phyloP scores from a whole-genome alignment of 2,113 vertebrate genomes.

The Grammomys surdaster region DNA sequence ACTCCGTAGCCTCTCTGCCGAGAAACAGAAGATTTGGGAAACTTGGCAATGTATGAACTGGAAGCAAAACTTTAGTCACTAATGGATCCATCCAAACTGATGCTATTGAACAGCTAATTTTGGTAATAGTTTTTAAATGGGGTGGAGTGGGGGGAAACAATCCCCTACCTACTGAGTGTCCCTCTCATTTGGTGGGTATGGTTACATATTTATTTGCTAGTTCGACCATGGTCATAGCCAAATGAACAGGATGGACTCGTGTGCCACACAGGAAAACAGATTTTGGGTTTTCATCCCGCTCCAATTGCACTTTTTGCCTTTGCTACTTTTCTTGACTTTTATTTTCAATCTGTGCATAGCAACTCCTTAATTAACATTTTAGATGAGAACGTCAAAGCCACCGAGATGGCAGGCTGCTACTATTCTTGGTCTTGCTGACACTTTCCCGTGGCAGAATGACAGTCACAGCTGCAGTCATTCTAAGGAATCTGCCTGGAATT shows the following conservation, averaged over 20 bases:
- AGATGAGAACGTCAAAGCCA: slow-evolving; percentile 77
- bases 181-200: background rate
- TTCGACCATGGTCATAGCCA: background rate
- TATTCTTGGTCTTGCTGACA: slow-evolving; percentile 86
- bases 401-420: slow-evolving; percentile 84
- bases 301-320: slow-evolving; percentile 64
- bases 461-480: slow-evolving; percentile 85
- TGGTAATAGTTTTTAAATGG: slow-evolving; percentile 21
- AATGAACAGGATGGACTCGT: background rate
- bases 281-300: background rate
- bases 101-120: background rate
- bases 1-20: background rate
- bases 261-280: background rate
- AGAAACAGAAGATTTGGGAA: background rate
- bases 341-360: slow-evolving; percentile 80
- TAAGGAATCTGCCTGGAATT: slow-evolving; percentile 84
- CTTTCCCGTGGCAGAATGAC: slow-evolving; percentile 82
- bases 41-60: background rate
- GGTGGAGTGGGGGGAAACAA: fast-evolving
- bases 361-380: slow-evolving; percentile 82
- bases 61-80: background rate
- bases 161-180: background rate
- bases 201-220: background rate
- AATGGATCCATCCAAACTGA: background rate
- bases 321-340: slow-evolving; percentile 78